Evolutionary conservation across 2,797 vertebrate genomes (phyloP).

Genomic region (Tiaroga cobitis): DNA sequence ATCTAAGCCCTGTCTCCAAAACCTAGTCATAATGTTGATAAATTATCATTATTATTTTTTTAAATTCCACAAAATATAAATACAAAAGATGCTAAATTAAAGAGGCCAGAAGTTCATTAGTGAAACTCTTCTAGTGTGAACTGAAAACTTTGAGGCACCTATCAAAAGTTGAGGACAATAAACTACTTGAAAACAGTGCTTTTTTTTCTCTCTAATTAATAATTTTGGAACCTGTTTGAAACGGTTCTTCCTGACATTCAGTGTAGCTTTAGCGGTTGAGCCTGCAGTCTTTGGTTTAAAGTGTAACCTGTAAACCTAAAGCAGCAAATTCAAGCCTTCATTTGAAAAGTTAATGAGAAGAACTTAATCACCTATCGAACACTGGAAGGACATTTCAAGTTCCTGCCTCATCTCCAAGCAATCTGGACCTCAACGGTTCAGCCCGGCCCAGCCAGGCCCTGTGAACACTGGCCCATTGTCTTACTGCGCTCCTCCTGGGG

Average conservation of each 20-base stretch:
- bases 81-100: not conserved
- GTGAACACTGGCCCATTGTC: conserved; percentile 49
- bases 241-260: not conserved
- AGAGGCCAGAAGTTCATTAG: not conserved
- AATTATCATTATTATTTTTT: not conserved
- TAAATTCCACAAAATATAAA: not conserved
- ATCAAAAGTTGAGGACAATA: not conserved
- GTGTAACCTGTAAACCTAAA: not conserved
- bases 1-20: too few species aligned
- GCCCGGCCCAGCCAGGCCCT: conserved; percentile 12
- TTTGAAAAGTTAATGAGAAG: not conserved
- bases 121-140: not conserved
- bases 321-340: not conserved
- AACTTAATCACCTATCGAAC: not conserved
- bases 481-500: conserved; percentile 30
- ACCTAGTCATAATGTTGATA: too few species aligned
- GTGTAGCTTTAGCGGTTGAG: not conserved
- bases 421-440: conserved; percentile 11
- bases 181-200: not conserved
- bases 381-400: conserved; percentile 12
- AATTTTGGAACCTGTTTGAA: not conserved
- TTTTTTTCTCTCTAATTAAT: not conserved
- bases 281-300: not conserved
- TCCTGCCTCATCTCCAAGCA: not conserved
- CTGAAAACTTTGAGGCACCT: conserved; percentile 4